phyloP scores from a whole-genome alignment of 1,140 invertebrate species.

The Colletes gigas region DNA sequence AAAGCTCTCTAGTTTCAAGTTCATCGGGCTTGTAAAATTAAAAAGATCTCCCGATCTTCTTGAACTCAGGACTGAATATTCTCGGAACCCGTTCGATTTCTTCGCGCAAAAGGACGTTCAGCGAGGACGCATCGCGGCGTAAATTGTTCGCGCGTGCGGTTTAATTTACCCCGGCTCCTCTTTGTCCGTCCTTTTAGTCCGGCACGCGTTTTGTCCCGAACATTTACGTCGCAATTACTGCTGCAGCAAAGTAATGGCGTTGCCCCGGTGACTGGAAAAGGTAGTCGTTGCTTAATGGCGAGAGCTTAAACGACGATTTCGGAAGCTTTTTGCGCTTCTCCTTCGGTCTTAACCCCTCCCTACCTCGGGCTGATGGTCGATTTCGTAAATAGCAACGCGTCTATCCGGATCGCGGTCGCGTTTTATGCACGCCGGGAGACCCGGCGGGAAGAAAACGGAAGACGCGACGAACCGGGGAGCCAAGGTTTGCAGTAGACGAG shows the following conservation, averaged over 20 bases:
- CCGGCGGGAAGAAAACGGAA: not conserved
- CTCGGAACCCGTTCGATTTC: too few relatives aligned
- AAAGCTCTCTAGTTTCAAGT: too few relatives aligned
- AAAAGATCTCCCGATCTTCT: too few relatives aligned
- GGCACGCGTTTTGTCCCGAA: slow-evolving; percentile 14
- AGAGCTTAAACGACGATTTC: slow-evolving; percentile 44
- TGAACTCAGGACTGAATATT: too few relatives aligned
- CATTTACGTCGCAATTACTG: slow-evolving; percentile 58
- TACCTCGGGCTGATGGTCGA: too few relatives aligned
- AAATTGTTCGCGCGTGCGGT: slow-evolving; percentile 45
- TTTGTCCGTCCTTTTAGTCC: slow-evolving; percentile 52
- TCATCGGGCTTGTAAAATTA: too few relatives aligned
- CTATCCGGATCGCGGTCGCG: not conserved
- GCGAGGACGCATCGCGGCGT: too few relatives aligned
- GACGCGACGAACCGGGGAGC: not conserved
- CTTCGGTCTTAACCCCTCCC: too few relatives aligned
- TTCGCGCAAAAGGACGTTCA: too few relatives aligned
- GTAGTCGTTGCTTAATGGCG: slow-evolving; percentile 29
- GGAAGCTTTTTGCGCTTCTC: slow-evolving; percentile 21
- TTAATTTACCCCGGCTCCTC: slow-evolving; percentile 50
- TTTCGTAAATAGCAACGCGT: slow-evolving; percentile 7
- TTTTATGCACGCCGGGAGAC: not conserved
- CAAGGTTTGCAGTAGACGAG: not conserved
- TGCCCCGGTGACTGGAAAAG: slow-evolving; percentile 25
- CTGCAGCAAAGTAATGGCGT: slow-evolving; percentile 47